These are phyloP conservation scores for Tyria jacobaeae DNA, from an alignment of 2,888 invertebrate species.

Conservation along the genomic window DNA sequence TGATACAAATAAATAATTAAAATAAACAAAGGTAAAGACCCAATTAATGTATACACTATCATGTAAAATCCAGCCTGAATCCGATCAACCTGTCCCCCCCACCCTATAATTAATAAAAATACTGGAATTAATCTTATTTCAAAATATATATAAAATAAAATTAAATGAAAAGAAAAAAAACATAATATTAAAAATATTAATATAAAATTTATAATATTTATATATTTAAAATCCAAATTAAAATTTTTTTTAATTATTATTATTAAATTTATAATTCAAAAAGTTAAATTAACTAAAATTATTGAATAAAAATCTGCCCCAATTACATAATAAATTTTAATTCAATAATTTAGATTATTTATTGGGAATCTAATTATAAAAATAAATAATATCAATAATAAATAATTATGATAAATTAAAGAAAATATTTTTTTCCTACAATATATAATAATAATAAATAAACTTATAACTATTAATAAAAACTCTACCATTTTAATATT, in stretches of 20 bases:
- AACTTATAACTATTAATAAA: conserved; percentile 78
- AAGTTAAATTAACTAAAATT: conserved; percentile 85
- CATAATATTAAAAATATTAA: conserved; percentile 82
- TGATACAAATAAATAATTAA: conserved; percentile 84
- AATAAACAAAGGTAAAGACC: conserved; percentile 88
- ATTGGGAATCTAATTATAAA: no score
- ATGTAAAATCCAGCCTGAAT: conserved; percentile 89
- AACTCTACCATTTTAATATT: conserved; percentile 85
- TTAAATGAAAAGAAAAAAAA: conserved; percentile 85
- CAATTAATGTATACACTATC: conserved; percentile 90
- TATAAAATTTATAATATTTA: no score
- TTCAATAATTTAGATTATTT: conserved; percentile 64
- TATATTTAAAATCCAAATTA: conserved; percentile 69
- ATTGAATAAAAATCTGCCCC: conserved; percentile 78
- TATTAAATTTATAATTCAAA: conserved; percentile 88
- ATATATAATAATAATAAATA: conserved; percentile 84
- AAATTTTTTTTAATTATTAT: conserved; percentile 85
- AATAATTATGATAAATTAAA: conserved; percentile 82
- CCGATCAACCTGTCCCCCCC: conserved; percentile 90
- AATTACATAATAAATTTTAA: conserved; percentile 67
- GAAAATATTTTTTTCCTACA: conserved; percentile 82
- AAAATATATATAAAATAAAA: conserved; percentile 91
- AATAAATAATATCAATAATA: conserved; percentile 82
- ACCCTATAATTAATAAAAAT: conserved; percentile 89
- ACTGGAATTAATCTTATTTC: conserved; percentile 89